Evolutionary conservation across 92 coral and sea anemone species (phyloP).

Genomic region (Phymanthus crucifer): DNA sequence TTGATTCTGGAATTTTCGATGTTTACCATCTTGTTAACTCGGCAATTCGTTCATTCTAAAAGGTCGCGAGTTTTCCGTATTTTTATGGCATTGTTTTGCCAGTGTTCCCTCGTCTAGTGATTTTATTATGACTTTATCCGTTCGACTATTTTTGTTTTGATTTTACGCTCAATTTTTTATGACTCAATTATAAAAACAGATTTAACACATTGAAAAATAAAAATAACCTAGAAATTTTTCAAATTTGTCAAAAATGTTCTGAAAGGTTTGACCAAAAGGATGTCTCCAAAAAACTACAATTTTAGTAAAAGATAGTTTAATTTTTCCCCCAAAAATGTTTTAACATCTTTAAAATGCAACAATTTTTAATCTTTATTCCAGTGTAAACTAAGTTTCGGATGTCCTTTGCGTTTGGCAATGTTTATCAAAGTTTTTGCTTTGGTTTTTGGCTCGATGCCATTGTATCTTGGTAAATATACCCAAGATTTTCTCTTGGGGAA

Average conservation of each 20-base stretch:
- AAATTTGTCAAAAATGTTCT: too few species aligned
- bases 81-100: neutral
- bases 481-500: neutral
- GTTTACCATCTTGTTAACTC: neutral
- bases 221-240: too few species aligned
- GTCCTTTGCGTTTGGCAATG: neutral
- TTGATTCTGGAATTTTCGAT: neutral
- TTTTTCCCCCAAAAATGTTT: neutral
- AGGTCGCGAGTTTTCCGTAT: neutral
- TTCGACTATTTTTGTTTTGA: neutral
- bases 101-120: neutral
- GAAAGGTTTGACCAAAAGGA: too few species aligned
- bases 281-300: too few species aligned
- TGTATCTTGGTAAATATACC: neutral
- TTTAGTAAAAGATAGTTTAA: neutral
- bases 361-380: neutral
- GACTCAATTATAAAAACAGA: too few species aligned
- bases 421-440: neutral
- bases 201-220: too few species aligned
- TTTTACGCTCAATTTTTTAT: too few species aligned
- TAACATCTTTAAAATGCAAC: neutral
- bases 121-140: neutral
- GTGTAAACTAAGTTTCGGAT: neutral
- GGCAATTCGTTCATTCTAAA: neutral
- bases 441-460: constrained; percentile 28